These are phyloP conservation scores for Thymelicus acteon DNA, from an alignment of 2,888 invertebrate genomes.

Conservation along the genomic window DNA sequence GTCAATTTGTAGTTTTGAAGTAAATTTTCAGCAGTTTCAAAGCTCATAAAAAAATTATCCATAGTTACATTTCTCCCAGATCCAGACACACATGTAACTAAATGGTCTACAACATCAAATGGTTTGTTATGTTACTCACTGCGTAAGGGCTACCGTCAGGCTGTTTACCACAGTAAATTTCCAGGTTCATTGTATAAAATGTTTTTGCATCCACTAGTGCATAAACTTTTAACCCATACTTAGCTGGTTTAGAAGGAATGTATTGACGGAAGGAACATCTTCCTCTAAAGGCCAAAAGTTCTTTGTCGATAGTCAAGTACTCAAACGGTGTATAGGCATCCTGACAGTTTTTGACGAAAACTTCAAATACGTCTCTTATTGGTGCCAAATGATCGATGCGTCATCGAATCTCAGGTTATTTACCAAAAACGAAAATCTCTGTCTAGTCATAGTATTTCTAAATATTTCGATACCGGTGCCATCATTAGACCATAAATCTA, in stretches of 20 bases:
- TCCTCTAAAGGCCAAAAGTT: constrained; percentile 22
- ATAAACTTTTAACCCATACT: too few species aligned
- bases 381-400: not conserved
- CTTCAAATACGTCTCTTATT: not conserved
- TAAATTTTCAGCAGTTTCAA: not conserved
- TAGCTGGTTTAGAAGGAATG: constrained; percentile 50
- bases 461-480: constrained; percentile 38
- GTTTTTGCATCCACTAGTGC: too few species aligned
- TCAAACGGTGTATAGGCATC: not conserved
- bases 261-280: constrained; percentile 45
- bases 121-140: constrained; percentile 45
- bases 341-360: not conserved
- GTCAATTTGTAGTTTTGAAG: not conserved
- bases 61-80: not conserved
- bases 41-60: constrained; percentile 7
- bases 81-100: constrained; percentile 29
- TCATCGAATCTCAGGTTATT: constrained; percentile 6
- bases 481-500: constrained; percentile 33
- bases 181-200: too few species aligned
- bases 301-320: not conserved
- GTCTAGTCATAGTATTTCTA: not conserved
- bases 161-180: constrained; percentile 8
- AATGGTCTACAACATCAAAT: constrained; percentile 42
- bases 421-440: not conserved
- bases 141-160: constrained; percentile 43